Conservation (phyloP, 2,113 vertebrate genomes). For the Pomatostomus ruficeps region DNA sequence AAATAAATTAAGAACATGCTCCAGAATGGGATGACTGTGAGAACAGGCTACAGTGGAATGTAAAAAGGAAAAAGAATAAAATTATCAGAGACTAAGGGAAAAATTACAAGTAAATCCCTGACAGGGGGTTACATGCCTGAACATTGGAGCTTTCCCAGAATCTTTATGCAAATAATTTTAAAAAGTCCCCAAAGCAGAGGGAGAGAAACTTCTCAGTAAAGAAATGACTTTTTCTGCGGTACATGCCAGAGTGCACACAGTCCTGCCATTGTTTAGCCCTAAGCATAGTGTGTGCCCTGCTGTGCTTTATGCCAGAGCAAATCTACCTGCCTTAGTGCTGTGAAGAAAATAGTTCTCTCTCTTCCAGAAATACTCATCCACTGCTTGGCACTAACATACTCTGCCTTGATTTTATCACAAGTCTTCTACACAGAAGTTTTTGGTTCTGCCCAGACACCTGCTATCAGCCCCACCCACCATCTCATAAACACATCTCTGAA, state of each 20-base stretch:
- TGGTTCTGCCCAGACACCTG: neutral
- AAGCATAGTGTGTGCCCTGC: neutral
- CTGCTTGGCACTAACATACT: neutral
- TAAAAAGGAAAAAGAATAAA: neutral
- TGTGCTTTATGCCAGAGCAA: neutral
- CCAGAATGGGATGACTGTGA: neutral
- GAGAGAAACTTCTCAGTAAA: neutral
- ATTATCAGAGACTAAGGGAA: neutral
- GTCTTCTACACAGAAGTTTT: neutral
- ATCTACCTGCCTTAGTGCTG: neutral
- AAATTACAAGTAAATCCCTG: neutral
- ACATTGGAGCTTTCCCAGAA: neutral
- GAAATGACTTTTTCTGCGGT: neutral
- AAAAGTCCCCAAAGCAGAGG: neutral
- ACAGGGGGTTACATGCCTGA: neutral
- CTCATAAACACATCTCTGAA: neutral
- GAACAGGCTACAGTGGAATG: neutral
- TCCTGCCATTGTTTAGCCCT: neutral
- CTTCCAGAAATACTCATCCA: neutral
- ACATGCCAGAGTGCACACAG: neutral
- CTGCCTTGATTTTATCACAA: neutral
- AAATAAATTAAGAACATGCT: neutral
- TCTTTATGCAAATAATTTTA: neutral
- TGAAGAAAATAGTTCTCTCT: neutral
- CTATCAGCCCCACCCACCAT: neutral